Percentiles rank a stretch among this genome's conserved stretches.
Evolutionary conservation across 1,140 invertebrate species (phyloP).

Genomic region (Aphidius gifuensis): DNA sequence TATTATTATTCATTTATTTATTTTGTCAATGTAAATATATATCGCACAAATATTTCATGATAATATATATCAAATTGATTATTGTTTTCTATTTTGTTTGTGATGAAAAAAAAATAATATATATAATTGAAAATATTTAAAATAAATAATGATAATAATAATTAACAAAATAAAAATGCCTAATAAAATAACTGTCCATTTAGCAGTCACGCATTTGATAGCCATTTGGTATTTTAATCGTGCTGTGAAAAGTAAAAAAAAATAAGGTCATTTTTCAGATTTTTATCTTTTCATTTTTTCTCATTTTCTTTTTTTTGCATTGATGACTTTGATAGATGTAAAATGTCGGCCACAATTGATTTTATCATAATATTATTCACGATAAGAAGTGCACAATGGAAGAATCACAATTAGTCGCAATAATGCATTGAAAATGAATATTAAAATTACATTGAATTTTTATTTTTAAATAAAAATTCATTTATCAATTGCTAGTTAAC

Average conservation of each 20-base stretch:
- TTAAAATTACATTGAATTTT: background rate
- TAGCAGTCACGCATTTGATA: constrained; percentile 21
- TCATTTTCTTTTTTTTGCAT: background rate
- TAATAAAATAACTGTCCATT: constrained; percentile 46
- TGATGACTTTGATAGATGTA: background rate
- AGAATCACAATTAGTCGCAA: constrained; percentile 17
- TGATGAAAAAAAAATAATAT: background rate
- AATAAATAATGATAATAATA: constrained; percentile 7
- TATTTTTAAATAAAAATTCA: constrained; percentile 1
- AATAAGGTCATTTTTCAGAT: background rate
- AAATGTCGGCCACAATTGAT: constrained; percentile 9
- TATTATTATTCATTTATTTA: constrained; percentile 26
- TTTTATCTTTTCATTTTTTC: background rate
- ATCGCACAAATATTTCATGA: background rate
- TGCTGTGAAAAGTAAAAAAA: constrained; percentile 16
- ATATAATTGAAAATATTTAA: constrained; percentile 8
- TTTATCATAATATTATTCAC: constrained; percentile 4
- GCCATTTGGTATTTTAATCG: constrained; percentile 26
- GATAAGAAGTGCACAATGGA: constrained; percentile 23
- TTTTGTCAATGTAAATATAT: background rate
- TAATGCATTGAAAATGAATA: background rate
- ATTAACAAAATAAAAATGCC: constrained; percentile 42
- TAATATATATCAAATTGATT: too few relatives aligned
- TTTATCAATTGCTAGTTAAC: background rate
- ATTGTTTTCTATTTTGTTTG: background rate